phyloP scores from a whole-genome alignment of 2,113 vertebrate genomes.

The Todiramphus chloris region DNA sequence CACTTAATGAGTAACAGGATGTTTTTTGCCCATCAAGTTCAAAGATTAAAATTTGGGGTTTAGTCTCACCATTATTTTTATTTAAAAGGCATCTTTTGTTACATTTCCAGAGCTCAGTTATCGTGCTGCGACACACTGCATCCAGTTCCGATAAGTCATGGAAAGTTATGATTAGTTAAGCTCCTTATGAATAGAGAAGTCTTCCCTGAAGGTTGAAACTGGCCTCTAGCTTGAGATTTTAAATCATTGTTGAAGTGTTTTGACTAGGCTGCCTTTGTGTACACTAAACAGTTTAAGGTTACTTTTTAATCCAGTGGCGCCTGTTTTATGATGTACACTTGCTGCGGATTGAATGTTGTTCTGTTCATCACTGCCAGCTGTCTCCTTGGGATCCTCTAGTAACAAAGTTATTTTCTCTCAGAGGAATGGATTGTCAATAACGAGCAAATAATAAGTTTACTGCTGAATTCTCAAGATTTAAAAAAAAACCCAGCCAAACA shows the following conservation, averaged over 20 bases:
- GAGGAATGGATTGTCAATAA: conserved; percentile 37
- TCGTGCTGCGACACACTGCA: conserved; percentile 54
- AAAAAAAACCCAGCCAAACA: background rate
- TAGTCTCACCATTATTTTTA: conserved; percentile 65
- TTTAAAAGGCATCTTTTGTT: conserved; percentile 67
- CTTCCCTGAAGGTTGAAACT: conserved; percentile 45
- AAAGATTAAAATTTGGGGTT: conserved; percentile 75
- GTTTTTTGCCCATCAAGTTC: conserved; percentile 43
- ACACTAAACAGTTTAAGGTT: conserved; percentile 58
- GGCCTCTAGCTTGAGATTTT: conserved; percentile 52
- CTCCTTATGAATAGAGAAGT: conserved; percentile 46
- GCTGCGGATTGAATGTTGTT: conserved; percentile 28
- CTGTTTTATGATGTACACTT: conserved; percentile 27
- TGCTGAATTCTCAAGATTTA: background rate
- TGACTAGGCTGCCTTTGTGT: conserved; percentile 54
- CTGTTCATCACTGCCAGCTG: conserved; percentile 45
- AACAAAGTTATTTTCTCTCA: conserved; percentile 47
- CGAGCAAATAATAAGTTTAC: conserved; percentile 38
- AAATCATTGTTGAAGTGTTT: conserved; percentile 57
- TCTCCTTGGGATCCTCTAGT: conserved; percentile 44
- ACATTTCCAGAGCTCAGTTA: conserved; percentile 59
- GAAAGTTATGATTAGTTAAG: conserved; percentile 65
- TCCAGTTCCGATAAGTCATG: conserved; percentile 64
- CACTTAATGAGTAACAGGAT: conserved; percentile 67
- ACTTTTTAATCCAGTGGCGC: conserved; percentile 41